Evolutionary conservation across 2,113 vertebrate genomes (phyloP), one percentile per base, ranked within the genome.

Genomic region (Myxocyprinus asiaticus): DNA sequence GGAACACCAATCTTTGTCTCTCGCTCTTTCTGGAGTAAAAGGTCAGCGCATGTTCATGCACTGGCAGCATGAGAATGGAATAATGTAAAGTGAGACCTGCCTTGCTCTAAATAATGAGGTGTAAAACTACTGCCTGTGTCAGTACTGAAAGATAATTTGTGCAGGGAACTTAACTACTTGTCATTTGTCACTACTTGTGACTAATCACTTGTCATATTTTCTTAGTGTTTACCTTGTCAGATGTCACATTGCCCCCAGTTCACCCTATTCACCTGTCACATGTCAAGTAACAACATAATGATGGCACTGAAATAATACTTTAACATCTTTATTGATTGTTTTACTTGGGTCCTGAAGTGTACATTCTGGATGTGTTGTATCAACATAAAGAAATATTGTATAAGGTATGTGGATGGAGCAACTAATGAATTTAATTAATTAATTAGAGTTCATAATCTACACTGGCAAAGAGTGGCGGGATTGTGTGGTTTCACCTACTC

Each of bases 91-190:
- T 47, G 7, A 56, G 53, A 4, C 50, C 44, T 43, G 22, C 43
- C 14, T 4, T 55, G 59, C 12, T 61, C 51, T 63, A 53, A 14
- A 83, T 73, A 77, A 63, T 22, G 44, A 64, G 59, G 78, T 63
- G 56, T 33, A 58, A 73, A 77, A 83, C 68, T 53, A 61, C 15
- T 47, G 61, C 4, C 33, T 9, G 9, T 79, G 42, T 71, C 15
- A 65, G 22, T 44, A 5, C n/a, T 83, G 51, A 44, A 77, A 42
- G 17, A 64, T 77, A 71, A 81, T 70, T 63, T 63, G 10, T 44
- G 14, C 12, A 4, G 10, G 51, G 47, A 51, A 12, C 33, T 45
- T 33, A 1, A 33, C 22, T 44, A 14, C 9, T 22, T 70, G 48
- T 70, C 50, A 43, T 56, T 48, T n/a, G 22, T 3, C 22, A 33